These are phyloP conservation scores for Perognathus longimembris DNA, from an alignment of 2,113 vertebrate genomes.

Conservation along the genomic window DNA sequence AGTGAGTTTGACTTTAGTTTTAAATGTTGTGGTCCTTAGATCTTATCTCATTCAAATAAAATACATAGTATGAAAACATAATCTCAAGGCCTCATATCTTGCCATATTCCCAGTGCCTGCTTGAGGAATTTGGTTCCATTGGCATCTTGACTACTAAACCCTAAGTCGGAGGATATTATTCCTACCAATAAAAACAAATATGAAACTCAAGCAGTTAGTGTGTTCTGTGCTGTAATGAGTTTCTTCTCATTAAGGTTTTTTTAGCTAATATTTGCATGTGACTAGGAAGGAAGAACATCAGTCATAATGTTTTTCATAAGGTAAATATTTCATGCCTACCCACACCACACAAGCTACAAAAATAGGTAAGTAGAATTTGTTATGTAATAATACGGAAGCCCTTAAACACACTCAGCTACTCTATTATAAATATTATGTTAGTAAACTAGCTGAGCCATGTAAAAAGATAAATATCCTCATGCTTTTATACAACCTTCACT, in stretches of 20 bases:
- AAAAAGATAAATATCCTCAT: conserved; percentile 86
- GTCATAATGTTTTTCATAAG: neutral
- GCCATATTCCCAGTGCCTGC: neutral
- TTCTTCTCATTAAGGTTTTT: conserved; percentile 6
- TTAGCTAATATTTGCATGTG: neutral
- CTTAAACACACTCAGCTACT: conserved; percentile 77
- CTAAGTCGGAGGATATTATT: neutral
- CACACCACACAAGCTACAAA: neutral
- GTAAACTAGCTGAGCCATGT: conserved; percentile 78
- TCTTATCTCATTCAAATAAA: neutral
- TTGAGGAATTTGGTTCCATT: neutral
- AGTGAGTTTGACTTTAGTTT: neutral
- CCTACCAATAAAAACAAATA: conserved; percentile 9
- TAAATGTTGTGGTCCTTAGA: neutral
- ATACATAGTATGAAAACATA: conserved; percentile 14
- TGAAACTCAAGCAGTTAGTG: neutral
- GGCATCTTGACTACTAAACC: neutral
- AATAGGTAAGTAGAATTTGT: conserved; percentile 77
- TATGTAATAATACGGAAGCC: conserved; percentile 78
- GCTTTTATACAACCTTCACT: conserved; percentile 85
- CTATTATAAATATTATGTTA: conserved; percentile 71
- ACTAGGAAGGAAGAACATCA: neutral
- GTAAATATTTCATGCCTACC: neutral
- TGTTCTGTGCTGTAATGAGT: neutral
- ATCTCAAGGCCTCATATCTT: neutral